Conservation (phyloP, 2,888 invertebrate species). For the Oscheius sp. region DNA sequence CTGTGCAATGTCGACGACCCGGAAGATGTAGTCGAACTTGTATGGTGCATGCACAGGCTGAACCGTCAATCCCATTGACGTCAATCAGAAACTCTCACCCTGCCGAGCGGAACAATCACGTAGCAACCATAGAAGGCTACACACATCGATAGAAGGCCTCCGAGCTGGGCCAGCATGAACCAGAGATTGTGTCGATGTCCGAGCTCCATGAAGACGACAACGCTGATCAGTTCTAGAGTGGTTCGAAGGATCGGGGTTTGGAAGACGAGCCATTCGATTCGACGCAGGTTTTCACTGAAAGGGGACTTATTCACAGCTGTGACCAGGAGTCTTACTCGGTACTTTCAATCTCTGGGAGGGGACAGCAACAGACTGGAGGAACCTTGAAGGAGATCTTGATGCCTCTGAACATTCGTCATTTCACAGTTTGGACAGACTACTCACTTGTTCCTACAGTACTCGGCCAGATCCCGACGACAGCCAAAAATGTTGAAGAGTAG, state of each 20-base stretch:
- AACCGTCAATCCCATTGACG: background rate
- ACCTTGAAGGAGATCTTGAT: slow-evolving; percentile 54
- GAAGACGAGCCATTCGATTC: slow-evolving; percentile 72
- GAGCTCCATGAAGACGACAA: slow-evolving; percentile 70
- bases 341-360: slow-evolving; percentile 48
- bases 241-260: slow-evolving; percentile 71
- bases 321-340: slow-evolving; percentile 27
- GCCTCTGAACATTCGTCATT: slow-evolving; percentile 22
- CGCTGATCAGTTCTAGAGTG: slow-evolving; percentile 64
- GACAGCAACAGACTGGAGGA: slow-evolving; percentile 57
- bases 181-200: slow-evolving; percentile 55
- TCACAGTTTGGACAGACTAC: background rate
- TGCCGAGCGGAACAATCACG: slow-evolving; percentile 68
- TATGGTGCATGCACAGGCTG: slow-evolving; percentile 62
- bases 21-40: slow-evolving; percentile 67
- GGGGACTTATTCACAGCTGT: no score
- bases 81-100: slow-evolving; percentile 43
- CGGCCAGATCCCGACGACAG: slow-evolving; percentile 62
- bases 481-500: slow-evolving; percentile 70
- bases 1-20: slow-evolving; percentile 67
- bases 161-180: slow-evolving; percentile 67
- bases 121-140: slow-evolving; percentile 72
- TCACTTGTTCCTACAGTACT: slow-evolving; percentile 41
- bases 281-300: slow-evolving; percentile 61
- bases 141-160: slow-evolving; percentile 68